These are phyloP conservation scores for Campoletis sonorensis DNA, from an alignment of 1,140 invertebrate species.

Conservation along the genomic window DNA sequence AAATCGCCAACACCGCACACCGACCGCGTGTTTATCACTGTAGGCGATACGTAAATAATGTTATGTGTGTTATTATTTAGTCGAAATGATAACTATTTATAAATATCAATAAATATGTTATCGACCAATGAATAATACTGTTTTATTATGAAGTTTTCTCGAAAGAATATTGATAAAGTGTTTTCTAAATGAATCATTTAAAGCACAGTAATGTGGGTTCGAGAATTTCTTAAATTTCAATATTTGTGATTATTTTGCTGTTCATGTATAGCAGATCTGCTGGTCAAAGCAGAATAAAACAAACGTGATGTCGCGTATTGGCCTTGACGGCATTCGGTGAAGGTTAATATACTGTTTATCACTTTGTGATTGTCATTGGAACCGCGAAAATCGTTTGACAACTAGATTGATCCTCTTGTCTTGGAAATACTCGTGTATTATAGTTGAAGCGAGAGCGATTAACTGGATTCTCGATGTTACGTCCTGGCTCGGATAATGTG, in stretches of 20 bases:
- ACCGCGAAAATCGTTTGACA: neutral
- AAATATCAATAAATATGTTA: too few relatives aligned
- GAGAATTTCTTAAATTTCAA: too few relatives aligned
- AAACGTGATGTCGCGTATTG: neutral
- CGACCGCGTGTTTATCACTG: too few relatives aligned
- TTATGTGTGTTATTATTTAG: too few relatives aligned
- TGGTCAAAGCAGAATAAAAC: neutral
- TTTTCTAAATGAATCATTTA: too few relatives aligned
- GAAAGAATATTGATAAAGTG: too few relatives aligned
- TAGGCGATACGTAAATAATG: too few relatives aligned
- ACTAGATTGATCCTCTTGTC: constrained; percentile 3
- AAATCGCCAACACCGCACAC: too few relatives aligned
- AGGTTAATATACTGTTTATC: neutral
- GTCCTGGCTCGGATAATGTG: neutral
- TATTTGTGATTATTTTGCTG: neutral
- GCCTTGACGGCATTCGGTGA: neutral
- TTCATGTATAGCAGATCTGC: neutral
- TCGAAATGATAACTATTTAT: too few relatives aligned
- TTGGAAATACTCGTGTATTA: neutral
- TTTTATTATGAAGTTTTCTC: too few relatives aligned
- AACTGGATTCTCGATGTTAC: constrained; percentile 1
- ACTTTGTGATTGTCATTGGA: neutral
- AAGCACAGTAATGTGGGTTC: too few relatives aligned
- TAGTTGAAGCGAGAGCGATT: neutral
- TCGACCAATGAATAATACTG: too few relatives aligned